Evolutionary conservation across 2,113 vertebrate species (phyloP).

Genomic region (Cyanoramphus novaezelandiae): DNA sequence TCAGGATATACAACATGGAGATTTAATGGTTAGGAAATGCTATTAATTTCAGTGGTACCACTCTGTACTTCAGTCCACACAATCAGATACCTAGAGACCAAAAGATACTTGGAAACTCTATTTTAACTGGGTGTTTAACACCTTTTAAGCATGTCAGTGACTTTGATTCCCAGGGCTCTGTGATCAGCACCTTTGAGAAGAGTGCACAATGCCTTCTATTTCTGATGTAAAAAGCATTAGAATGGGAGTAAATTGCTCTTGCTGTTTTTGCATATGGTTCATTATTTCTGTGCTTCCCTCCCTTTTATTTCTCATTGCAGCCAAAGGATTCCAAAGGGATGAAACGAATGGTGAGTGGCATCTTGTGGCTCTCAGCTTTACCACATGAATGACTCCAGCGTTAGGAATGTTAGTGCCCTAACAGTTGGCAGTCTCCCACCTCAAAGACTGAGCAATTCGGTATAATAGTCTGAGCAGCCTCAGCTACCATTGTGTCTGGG

Average conservation of each 20-base stretch:
- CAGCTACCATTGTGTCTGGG: background rate
- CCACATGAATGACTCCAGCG: background rate
- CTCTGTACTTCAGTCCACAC: accelerated
- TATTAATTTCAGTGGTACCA: background rate
- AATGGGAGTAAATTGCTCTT: conserved; percentile 37
- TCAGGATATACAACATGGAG: background rate
- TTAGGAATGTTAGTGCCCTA: background rate
- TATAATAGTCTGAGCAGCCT: background rate
- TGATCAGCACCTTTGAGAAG: conserved; percentile 40
- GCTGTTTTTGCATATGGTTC: conserved; percentile 2
- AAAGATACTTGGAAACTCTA: background rate
- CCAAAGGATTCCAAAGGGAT: conserved; percentile 1
- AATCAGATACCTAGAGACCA: background rate
- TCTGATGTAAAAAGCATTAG: background rate
- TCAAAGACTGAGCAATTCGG: background rate
- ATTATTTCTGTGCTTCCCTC: background rate
- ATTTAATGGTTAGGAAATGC: background rate
- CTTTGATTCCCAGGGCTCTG: conserved; percentile 14
- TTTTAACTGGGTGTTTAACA: background rate
- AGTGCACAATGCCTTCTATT: conserved; percentile 13
- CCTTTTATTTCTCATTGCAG: background rate
- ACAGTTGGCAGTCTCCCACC: background rate
- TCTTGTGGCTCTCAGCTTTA: conserved; percentile 3
- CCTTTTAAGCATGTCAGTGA: background rate
- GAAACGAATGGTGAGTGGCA: background rate